These are phyloP conservation scores for Agonopterix heracliana DNA, from an alignment of 2,888 invertebrate genomes.

Conservation along the genomic window DNA sequence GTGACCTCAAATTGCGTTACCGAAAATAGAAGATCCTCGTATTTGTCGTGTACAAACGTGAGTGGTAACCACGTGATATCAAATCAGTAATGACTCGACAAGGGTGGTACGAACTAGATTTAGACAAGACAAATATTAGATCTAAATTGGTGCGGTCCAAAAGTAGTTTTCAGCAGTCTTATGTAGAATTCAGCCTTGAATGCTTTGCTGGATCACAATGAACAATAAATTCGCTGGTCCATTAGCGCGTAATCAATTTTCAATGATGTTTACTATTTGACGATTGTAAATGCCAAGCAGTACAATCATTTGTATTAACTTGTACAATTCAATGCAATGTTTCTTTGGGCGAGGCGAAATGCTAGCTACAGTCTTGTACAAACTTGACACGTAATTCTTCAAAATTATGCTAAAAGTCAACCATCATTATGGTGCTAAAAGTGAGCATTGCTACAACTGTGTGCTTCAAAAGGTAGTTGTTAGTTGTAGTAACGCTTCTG, in stretches of 20 bases:
- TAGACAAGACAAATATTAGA: not conserved
- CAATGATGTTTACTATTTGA: constrained; percentile 24
- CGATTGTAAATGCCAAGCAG: constrained; percentile 10
- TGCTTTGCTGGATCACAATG: constrained; percentile 18
- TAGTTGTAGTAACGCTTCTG: too few relatives aligned
- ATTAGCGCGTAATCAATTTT: constrained; percentile 27
- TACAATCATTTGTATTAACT: not conserved
- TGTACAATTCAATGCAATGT: too few relatives aligned
- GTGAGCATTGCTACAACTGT: too few relatives aligned
- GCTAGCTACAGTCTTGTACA: too few relatives aligned
- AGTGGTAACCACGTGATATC: not conserved
- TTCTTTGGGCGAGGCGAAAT: too few relatives aligned
- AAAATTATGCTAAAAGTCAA: too few relatives aligned
- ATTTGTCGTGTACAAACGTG: too few relatives aligned
- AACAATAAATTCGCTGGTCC: constrained; percentile 34
- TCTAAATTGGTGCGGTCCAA: not conserved
- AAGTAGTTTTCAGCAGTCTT: not conserved
- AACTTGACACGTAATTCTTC: too few relatives aligned
- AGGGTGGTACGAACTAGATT: not conserved
- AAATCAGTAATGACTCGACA: not conserved
- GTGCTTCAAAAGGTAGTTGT: too few relatives aligned
- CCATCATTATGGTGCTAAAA: too few relatives aligned
- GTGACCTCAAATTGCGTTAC: not conserved
- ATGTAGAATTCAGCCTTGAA: constrained; percentile 1
- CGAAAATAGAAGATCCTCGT: too few relatives aligned